Conservation (phyloP, 2,888 invertebrate genomes). For the Iphiclides podalirius region DNA sequence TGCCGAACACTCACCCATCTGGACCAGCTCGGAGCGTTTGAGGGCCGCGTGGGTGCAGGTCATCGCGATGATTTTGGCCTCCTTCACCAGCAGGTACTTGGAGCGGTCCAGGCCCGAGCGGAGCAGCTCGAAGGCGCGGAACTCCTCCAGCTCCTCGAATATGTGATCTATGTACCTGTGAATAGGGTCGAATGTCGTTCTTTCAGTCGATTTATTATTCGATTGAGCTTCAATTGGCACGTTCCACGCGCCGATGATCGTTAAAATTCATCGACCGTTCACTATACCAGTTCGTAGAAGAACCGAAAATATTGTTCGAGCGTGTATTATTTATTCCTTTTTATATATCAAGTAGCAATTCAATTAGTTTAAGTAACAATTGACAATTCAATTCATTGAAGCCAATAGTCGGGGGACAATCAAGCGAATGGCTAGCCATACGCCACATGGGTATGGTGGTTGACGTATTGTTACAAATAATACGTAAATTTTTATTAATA, state of each 20-base stretch:
- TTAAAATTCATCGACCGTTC: no score
- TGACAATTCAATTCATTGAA: no score
- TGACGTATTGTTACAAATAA: no score
- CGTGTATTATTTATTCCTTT: no score
- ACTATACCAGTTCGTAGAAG: no score
- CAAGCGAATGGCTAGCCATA: no score
- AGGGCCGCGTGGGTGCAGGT: slow-evolving; percentile 99
- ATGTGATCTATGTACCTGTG: slow-evolving; percentile 93
- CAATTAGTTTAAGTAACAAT: no score
- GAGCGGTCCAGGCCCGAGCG: slow-evolving; percentile 97
- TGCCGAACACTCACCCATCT: slow-evolving; percentile 89
- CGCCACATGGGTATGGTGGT: no score
- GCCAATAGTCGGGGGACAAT: no score
- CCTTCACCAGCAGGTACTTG: slow-evolving; percentile 97
- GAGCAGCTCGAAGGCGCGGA: slow-evolving; percentile 97
- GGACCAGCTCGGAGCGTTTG: slow-evolving; percentile 96
- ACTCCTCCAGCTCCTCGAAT: slow-evolving; percentile 98
- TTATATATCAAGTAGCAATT: no score
- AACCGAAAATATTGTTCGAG: background rate
- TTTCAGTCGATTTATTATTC: slow-evolving; percentile 1
- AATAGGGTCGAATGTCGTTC: slow-evolving; percentile 7
- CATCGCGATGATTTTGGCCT: slow-evolving; percentile 99
- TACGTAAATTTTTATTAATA: no score
- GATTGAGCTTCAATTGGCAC: background rate
- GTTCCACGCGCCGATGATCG: background rate